Conservation (phyloP, 1,140 invertebrate genomes). For the Penaeus chinensis region DNA sequence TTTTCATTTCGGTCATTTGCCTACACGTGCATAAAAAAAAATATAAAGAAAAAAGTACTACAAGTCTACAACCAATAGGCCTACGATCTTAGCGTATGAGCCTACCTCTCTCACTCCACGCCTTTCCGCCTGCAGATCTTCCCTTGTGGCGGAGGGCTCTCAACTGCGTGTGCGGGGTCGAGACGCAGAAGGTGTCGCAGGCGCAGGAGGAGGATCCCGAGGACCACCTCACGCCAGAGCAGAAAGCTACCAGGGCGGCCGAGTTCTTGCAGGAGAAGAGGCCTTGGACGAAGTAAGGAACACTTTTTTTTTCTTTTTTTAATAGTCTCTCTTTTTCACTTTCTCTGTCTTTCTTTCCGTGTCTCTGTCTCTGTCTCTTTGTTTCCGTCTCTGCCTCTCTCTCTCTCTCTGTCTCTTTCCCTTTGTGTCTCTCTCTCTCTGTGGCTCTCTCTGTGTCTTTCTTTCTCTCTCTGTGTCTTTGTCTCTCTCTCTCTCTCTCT, state of each 20-base stretch:
- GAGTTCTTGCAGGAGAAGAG: conserved; percentile 43
- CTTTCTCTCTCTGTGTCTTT: no score
- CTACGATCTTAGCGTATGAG: neutral
- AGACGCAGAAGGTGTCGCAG: conserved; percentile 12
- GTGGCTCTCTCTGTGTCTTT: no score
- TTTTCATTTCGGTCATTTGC: neutral
- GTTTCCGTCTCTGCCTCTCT: no score
- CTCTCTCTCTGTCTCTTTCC: neutral
- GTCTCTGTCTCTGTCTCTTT: no score
- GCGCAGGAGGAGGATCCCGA: conserved; percentile 31
- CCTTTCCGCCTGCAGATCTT: conserved; percentile 23
- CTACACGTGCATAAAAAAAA: no score
- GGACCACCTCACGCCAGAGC: conserved; percentile 17
- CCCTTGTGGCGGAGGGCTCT: conserved; percentile 33
- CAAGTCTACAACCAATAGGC: neutral
- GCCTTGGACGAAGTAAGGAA: conserved; percentile 47
- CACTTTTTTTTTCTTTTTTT: neutral
- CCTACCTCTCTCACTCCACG: neutral
- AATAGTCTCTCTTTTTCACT: no score
- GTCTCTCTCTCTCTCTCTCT: no score
- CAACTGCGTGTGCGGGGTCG: conserved; percentile 38
- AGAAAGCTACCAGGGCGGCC: conserved; percentile 37
- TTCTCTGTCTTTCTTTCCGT: no score
- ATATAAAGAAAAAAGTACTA: neutral
- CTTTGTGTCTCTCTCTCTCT: neutral